Percentiles rank a stretch among this genome's conserved stretches.
Evolutionary conservation across 1,140 invertebrate species (phyloP).

Genomic region (Orchesella cincta): DNA sequence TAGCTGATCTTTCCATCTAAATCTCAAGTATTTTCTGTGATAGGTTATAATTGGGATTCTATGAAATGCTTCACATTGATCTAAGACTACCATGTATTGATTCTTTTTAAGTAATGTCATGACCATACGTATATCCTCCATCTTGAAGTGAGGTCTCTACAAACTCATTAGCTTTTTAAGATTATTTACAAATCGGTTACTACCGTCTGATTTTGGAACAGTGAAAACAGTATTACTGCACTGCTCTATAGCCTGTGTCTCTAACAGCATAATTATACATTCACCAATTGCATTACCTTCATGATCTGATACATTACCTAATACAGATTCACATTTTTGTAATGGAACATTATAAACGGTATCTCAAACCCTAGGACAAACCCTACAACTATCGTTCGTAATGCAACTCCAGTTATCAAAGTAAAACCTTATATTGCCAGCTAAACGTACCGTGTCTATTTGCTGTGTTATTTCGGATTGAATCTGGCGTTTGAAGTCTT

Average conservation of each 20-base stretch:
- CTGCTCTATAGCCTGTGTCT: not conserved
- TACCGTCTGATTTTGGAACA: conserved; percentile 20
- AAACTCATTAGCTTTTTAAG: conserved; percentile 37
- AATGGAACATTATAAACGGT: not conserved
- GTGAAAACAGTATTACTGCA: conserved; percentile 29
- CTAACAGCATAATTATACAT: not conserved
- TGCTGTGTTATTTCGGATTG: not conserved
- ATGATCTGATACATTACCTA: not conserved
- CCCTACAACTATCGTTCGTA: not conserved
- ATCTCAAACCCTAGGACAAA: not conserved
- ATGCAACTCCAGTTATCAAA: not conserved
- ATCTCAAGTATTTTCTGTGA: conserved; percentile 33
- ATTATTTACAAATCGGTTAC: conserved; percentile 29
- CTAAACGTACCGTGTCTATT: not conserved
- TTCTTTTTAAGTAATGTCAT: not conserved
- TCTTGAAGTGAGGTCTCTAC: conserved; percentile 34
- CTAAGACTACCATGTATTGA: conserved; percentile 27
- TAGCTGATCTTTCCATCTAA: conserved; percentile 26
- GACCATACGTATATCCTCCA: conserved; percentile 1
- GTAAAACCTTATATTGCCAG: not conserved
- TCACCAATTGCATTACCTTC: not conserved
- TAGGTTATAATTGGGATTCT: conserved; percentile 10
- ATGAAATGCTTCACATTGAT: conserved; percentile 37
- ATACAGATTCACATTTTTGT: not conserved
- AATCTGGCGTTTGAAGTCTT: not conserved